Conservation (phyloP, 2,113 vertebrate genomes). For the pig (Sus scrofa) region T2T-Sscrofa CM000828.6:27474001-27474500, state of each 20-base stretch:
- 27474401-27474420: neutral
- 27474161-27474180: neutral
- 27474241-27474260: conserved; percentile 80
- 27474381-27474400: conserved; percentile 31
- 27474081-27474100: too few species aligned
- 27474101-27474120: too few species aligned
- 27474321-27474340: conserved; percentile 47
- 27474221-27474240: conserved; percentile 69
- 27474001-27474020: neutral
- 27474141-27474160: neutral
- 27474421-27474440: neutral
- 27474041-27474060: too few species aligned
- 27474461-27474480: neutral
- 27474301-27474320: conserved; percentile 17
- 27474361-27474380: conserved; percentile 36
- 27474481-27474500: conserved; percentile 24
- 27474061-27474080: too few species aligned
- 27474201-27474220: conserved; percentile 86
- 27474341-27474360: neutral
- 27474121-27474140: too few species aligned
- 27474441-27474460: neutral
- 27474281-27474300: conserved; percentile 38
- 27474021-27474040: too few species aligned
- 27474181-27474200: conserved; percentile 52
- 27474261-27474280: neutral